phyloP scores from a whole-genome alignment of 2,797 vertebrate species.

The Dipus sagitta region DNA sequence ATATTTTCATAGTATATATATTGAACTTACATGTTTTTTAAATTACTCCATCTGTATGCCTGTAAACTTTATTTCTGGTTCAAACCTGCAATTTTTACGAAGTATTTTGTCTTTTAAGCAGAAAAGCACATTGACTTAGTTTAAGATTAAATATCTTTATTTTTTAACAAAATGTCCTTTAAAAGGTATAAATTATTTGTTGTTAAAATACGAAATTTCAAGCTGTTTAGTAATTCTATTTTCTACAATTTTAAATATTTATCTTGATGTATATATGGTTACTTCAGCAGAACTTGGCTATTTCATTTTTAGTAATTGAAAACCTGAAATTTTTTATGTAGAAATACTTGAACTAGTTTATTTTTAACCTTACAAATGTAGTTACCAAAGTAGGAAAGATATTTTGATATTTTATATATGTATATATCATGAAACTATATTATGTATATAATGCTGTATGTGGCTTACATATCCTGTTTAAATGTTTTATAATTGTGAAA shows the following conservation, averaged over 20 bases:
- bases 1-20: constrained; percentile 75
- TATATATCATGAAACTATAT: constrained; percentile 5
- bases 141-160: constrained; percentile 68
- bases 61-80: constrained; percentile 62
- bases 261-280: constrained; percentile 69
- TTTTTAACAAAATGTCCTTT: constrained; percentile 62
- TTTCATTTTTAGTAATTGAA: constrained; percentile 76
- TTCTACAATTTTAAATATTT: constrained; percentile 65
- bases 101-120: constrained; percentile 44
- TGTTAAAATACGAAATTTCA: constrained; percentile 67
- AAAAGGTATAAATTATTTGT: constrained; percentile 50
- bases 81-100: constrained; percentile 56
- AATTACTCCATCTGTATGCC: constrained; percentile 54
- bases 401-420: constrained; percentile 63
- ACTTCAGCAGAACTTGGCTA: constrained; percentile 50
- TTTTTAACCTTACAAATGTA: constrained; percentile 63
- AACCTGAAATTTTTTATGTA: constrained; percentile 68
- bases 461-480: constrained; percentile 43
- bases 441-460: background rate
- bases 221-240: constrained; percentile 51
- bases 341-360: constrained; percentile 61
- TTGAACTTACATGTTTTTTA: constrained; percentile 73
- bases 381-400: constrained; percentile 55
- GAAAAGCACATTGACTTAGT: constrained; percentile 56
- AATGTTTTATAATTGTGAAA: constrained; percentile 52